These are phyloP conservation scores for Gopherus evgoodei DNA, from an alignment of 2,113 vertebrate species.

Conservation along the genomic window DNA sequence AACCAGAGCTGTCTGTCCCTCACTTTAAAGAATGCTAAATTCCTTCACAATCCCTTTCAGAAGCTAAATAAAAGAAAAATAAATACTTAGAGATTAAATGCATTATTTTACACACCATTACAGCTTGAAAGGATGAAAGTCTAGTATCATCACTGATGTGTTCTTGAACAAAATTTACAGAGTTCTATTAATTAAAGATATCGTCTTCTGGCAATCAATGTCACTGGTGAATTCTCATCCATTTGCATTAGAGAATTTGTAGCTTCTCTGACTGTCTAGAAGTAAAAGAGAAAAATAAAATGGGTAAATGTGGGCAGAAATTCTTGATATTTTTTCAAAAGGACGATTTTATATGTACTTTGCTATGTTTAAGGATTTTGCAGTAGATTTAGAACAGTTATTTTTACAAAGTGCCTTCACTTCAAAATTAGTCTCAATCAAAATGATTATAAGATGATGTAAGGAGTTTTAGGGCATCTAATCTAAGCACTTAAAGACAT, in stretches of 20 bases:
- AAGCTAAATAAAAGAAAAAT: conserved; percentile 28
- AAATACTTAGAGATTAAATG: conserved; percentile 28
- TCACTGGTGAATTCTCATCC: neutral
- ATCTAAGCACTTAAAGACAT: conserved; percentile 32
- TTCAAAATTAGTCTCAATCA: conserved; percentile 11
- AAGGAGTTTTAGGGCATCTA: conserved; percentile 15
- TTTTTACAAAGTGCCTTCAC: neutral
- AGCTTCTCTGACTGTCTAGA: neutral
- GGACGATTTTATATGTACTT: conserved; percentile 16
- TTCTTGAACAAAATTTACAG: conserved; percentile 27
- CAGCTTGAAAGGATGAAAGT: conserved; percentile 25
- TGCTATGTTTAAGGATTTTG: neutral
- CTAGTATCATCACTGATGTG: conserved; percentile 10
- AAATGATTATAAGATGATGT: conserved; percentile 20
- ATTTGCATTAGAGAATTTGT: conserved; percentile 40
- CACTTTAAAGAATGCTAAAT: neutral
- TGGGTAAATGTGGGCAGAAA: neutral
- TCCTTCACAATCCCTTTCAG: conserved; percentile 14
- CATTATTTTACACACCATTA: conserved; percentile 51
- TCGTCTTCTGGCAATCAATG: conserved; percentile 3
- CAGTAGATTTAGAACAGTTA: neutral
- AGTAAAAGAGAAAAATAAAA: neutral
- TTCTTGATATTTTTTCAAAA: neutral
- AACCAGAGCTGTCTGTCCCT: neutral
- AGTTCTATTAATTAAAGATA: conserved; percentile 49